Evolutionary conservation across 2,113 vertebrate species (phyloP).

Genomic region (Rhinolophus sinicus): DNA sequence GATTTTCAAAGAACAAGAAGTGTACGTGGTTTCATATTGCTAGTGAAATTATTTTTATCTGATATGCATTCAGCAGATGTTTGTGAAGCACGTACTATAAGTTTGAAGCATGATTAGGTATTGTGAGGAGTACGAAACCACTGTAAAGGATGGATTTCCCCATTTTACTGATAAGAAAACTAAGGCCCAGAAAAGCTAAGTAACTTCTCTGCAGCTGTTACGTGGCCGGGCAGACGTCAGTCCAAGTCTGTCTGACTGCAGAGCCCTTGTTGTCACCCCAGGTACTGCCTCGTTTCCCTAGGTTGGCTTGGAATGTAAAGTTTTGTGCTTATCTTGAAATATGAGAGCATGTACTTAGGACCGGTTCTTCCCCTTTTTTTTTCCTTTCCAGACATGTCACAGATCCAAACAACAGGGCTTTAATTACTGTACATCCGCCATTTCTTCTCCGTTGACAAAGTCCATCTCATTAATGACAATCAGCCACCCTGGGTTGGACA

Average conservation of each 20-base stretch:
- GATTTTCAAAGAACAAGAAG: neutral
- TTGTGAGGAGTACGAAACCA: neutral
- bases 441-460: slow-evolving; percentile 92
- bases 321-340: neutral
- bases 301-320: neutral
- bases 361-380: slow-evolving; percentile 36
- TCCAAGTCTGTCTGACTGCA: neutral
- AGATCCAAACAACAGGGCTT: slow-evolving; percentile 81
- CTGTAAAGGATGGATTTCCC: neutral
- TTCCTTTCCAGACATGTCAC: slow-evolving; percentile 79
- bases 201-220: neutral
- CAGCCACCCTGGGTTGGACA: slow-evolving; percentile 92
- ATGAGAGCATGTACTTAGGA: neutral
- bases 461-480: slow-evolving; percentile 96
- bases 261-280: neutral
- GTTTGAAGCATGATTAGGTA: neutral
- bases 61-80: neutral
- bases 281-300: neutral
- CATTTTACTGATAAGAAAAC: neutral
- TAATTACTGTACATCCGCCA: slow-evolving; percentile 86
- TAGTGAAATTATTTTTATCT: neutral
- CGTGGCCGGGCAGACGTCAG: neutral
- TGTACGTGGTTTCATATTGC: neutral
- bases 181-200: neutral
- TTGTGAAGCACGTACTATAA: neutral